Evolutionary conservation across 2,113 vertebrate genomes (phyloP).

Genomic region (Hemiscyllium ocellatum): DNA sequence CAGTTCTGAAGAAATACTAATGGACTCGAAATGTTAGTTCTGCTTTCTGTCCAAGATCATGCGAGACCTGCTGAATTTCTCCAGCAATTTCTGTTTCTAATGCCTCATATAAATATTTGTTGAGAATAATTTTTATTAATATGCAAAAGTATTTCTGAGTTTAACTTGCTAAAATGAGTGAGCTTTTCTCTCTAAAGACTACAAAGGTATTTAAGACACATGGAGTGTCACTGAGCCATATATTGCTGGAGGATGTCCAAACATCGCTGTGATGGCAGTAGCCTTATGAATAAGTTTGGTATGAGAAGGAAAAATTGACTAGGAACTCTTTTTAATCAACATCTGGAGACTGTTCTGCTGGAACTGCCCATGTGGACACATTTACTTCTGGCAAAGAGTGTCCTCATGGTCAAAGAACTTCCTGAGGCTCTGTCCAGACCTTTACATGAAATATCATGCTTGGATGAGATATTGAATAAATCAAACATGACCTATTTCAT

Average conservation of each 20-base stretch:
- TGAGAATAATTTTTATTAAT: not conserved
- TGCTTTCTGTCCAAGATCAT: too few species aligned
- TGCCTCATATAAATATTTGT: not conserved
- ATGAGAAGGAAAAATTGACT: not conserved
- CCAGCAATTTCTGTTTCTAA: too few species aligned
- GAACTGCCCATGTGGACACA: not conserved
- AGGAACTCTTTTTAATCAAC: not conserved
- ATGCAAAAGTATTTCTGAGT: not conserved
- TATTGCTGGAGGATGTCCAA: not conserved
- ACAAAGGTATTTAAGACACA: too few species aligned
- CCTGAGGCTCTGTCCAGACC: not conserved
- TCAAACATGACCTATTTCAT: not conserved
- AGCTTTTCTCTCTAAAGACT: not conserved
- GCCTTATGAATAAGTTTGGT: not conserved
- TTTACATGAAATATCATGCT: not conserved
- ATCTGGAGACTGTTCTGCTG: not conserved
- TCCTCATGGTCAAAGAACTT: not conserved
- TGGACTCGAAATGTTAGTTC: too few species aligned
- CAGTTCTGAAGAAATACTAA: too few species aligned
- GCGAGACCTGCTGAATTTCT: too few species aligned
- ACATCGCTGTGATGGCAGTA: not conserved
- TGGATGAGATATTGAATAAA: not conserved
- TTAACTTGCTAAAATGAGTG: not conserved
- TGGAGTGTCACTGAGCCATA: not conserved
- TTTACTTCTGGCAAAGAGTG: not conserved